Evolutionary conservation across 2,113 vertebrate genomes (phyloP).

Genomic region (Nyctibius bracteatus): DNA sequence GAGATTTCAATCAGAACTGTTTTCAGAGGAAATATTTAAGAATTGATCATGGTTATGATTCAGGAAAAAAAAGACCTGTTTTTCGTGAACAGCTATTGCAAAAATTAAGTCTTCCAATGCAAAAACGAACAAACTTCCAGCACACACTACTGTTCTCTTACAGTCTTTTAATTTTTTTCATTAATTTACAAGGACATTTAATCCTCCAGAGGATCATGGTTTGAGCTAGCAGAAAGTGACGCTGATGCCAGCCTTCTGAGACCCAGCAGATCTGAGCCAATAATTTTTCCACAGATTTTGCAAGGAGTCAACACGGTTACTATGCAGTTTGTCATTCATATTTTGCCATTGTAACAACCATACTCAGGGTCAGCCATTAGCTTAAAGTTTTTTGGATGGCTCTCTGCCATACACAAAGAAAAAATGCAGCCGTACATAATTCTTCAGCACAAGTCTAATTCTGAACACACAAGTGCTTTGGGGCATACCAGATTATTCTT

Average conservation of each 20-base stretch:
- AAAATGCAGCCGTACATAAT: neutral
- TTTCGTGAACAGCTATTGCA: neutral
- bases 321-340: neutral
- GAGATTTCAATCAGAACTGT: neutral
- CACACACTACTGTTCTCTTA: neutral
- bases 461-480: neutral
- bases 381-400: neutral
- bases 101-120: neutral
- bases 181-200: neutral
- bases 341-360: neutral
- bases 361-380: fast-evolving
- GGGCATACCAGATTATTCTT: neutral
- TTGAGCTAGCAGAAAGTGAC: neutral
- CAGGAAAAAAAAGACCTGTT: neutral
- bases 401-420: neutral
- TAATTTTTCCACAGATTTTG: neutral
- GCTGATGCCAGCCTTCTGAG: neutral
- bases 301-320: neutral
- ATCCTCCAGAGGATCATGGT: neutral
- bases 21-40: neutral
- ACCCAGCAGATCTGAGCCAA: neutral
- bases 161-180: neutral
- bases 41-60: neutral
- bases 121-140: neutral
- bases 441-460: neutral